phyloP scores from a whole-genome alignment of 2,888 invertebrate species.

The Hermaeophaga mercurialis region DNA sequence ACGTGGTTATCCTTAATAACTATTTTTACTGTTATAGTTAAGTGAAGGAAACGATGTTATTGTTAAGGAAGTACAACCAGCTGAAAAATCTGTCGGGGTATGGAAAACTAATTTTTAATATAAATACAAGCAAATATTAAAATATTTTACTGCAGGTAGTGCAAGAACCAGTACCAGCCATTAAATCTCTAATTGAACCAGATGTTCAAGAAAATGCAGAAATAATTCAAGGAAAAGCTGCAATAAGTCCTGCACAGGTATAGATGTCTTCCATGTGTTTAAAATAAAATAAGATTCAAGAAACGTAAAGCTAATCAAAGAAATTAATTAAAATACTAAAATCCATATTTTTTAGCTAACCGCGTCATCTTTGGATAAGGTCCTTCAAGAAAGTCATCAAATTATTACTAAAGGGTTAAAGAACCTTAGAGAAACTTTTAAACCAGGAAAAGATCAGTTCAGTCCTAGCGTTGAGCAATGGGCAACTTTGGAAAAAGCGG shows the following conservation, averaged over 20 bases:
- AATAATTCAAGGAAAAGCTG: slow-evolving; percentile 7
- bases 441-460: slow-evolving; percentile 29
- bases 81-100: not conserved
- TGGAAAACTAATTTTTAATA: not conserved
- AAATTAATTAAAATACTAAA: no score
- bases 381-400: slow-evolving; percentile 31
- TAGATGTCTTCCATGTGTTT: no score
- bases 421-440: slow-evolving; percentile 35
- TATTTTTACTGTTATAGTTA: not conserved
- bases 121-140: not conserved
- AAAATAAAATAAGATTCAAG: no score
- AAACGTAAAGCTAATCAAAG: no score
- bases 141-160: not conserved
- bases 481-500: slow-evolving; percentile 37
- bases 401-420: slow-evolving; percentile 33
- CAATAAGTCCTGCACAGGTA: slow-evolving; percentile 2
- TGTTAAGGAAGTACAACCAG: not conserved
- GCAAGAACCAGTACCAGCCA: not conserved
- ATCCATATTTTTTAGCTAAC: no score
- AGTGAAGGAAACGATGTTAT: not conserved
- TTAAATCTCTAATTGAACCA: slow-evolving; percentile 10
- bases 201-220: slow-evolving; percentile 3
- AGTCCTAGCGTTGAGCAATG: slow-evolving; percentile 37
- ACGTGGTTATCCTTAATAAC: no score
- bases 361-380: slow-evolving; percentile 4